Conservation (phyloP, 2,888 invertebrate species). For the Chelonus formosanus region DNA sequence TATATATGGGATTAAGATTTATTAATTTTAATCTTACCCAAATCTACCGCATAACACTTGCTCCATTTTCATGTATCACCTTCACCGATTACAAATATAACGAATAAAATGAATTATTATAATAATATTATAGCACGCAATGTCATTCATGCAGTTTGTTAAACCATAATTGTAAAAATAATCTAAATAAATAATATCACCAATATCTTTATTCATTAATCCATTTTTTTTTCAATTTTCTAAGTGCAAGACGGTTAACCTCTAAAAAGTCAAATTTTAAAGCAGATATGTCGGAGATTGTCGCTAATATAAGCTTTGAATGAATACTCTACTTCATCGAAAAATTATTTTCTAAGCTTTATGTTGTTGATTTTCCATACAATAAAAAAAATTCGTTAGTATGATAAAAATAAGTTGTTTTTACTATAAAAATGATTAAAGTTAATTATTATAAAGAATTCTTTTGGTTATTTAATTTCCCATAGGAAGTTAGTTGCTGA, state of each 20-base stretch:
- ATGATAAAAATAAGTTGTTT: no score
- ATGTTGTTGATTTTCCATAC: no score
- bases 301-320: no score
- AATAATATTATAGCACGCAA: conserved; percentile 35
- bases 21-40: conserved; percentile 51
- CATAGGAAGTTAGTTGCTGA: no score
- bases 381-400: no score
- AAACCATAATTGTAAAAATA: conserved; percentile 39
- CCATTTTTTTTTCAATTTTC: conserved; percentile 4
- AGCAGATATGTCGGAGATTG: no score
- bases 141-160: conserved; percentile 38
- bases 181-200: conserved; percentile 28
- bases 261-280: no score
- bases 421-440: no score
- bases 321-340: no score
- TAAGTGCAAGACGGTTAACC: background rate
- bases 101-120: conserved; percentile 36
- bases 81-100: conserved; percentile 17
- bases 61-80: conserved; percentile 50
- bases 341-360: no score
- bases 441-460: no score
- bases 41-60: conserved; percentile 60
- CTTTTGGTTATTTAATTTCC: no score
- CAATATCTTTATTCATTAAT: background rate
- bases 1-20: background rate